phyloP scores from a whole-genome alignment of 2,888 invertebrate species.

The Eilema depressum region DNA sequence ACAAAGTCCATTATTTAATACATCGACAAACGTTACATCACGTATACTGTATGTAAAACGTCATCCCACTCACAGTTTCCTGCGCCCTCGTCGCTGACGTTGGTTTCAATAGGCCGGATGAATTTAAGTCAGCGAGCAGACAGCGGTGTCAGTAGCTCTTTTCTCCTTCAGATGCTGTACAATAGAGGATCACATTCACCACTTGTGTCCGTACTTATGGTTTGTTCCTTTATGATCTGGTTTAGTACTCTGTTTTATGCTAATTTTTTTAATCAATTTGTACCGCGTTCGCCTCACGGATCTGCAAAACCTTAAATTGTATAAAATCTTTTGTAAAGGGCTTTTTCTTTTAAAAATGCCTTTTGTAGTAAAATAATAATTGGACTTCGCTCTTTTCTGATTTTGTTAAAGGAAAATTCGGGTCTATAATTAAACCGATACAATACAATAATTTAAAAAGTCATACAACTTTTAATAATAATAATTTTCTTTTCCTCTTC shows the following conservation, averaged over 20 bases:
- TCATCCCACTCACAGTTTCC: slow-evolving; percentile 33
- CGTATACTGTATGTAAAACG: not conserved
- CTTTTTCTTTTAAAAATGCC: too few relatives aligned
- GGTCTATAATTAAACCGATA: too few relatives aligned
- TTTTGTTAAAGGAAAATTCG: too few relatives aligned
- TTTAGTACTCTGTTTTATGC: not conserved
- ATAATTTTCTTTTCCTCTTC: not conserved
- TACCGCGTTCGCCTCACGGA: too few relatives aligned
- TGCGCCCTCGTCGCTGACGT: slow-evolving; percentile 25
- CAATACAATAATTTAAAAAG: too few relatives aligned
- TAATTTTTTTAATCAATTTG: not conserved
- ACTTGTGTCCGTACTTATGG: slow-evolving; percentile 41
- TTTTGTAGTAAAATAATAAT: too few relatives aligned
- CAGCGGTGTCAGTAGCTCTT: slow-evolving; percentile 47
- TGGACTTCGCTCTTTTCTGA: too few relatives aligned
- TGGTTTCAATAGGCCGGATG: slow-evolving; percentile 44
- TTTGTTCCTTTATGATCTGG: slow-evolving; percentile 31
- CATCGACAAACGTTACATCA: not conserved
- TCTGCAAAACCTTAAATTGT: not conserved
- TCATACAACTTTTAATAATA: too few relatives aligned
- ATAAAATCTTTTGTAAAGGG: not conserved
- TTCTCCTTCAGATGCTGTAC: slow-evolving; percentile 43
- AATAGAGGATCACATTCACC: slow-evolving; percentile 51
- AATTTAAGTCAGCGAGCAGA: slow-evolving; percentile 46
- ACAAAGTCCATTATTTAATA: not conserved